Percentiles rank a stretch among this genome's conserved stretches.
These are phyloP conservation scores for Thunnus albacares DNA, from an alignment of 2,797 vertebrate species.

Conservation along the genomic window DNA sequence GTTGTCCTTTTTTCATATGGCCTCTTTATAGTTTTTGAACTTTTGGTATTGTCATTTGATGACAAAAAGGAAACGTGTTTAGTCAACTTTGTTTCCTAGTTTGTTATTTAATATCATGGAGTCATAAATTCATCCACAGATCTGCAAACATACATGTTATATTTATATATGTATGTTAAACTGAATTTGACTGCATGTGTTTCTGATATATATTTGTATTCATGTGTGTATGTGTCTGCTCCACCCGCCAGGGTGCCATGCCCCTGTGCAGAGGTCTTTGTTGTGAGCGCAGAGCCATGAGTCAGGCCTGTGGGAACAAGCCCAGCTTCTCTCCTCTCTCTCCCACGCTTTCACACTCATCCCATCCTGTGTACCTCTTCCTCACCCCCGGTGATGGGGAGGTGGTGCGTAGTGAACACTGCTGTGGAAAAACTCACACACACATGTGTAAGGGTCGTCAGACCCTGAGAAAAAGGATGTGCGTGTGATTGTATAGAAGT, in stretches of 20 bases:
- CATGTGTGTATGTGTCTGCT: conserved; percentile 62
- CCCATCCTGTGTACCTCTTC: conserved; percentile 73
- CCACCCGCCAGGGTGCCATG: conserved; percentile 73
- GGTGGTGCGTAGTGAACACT: conserved; percentile 66
- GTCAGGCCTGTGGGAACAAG: conserved; percentile 82
- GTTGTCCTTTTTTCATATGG: background rate
- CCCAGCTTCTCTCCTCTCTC: conserved; percentile 73
- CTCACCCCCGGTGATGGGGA: conserved; percentile 69
- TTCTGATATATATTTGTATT: conserved; percentile 55
- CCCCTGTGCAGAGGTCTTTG: conserved; percentile 74
- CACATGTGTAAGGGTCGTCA: conserved; percentile 67
- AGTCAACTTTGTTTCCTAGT: background rate
- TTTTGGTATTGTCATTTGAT: background rate
- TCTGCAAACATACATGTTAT: background rate
- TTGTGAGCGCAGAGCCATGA: conserved; percentile 69
- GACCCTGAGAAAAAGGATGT: conserved; percentile 72
- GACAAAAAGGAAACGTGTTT: background rate
- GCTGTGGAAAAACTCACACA: conserved; percentile 73
- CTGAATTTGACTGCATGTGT: conserved; percentile 33
- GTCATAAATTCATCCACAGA: background rate
- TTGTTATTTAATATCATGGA: background rate
- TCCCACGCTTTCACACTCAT: conserved; percentile 82
- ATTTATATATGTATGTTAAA: conserved; percentile 10
- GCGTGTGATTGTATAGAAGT: conserved; percentile 28
- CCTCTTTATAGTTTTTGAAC: background rate